A percentile compares a stretch with the other conserved stretches of the same genome.
Conservation (phyloP, 2,888 invertebrate genomes). For the Cerastis rubricosa region DNA sequence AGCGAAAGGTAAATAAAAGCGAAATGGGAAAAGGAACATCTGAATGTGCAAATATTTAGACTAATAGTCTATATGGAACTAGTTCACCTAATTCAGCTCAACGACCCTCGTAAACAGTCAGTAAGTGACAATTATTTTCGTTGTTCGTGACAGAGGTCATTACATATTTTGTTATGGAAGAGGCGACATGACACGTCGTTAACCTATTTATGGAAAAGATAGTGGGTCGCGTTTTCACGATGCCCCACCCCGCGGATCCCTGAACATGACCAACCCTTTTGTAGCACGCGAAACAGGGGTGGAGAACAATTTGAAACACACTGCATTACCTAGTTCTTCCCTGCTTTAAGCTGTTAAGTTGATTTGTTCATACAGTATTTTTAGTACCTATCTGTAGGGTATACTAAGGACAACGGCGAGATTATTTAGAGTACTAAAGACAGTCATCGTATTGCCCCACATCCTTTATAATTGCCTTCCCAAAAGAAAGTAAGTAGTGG, state of each 20-base stretch:
- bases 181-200: conserved; percentile 74
- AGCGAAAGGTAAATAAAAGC: conserved; percentile 50
- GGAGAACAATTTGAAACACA: conserved; percentile 39
- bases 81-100: conserved; percentile 53
- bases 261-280: conserved; percentile 80
- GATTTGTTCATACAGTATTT: conserved; percentile 9
- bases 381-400: not conserved
- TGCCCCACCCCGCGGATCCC: conserved; percentile 74
- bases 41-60: conserved; percentile 49
- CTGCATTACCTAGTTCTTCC: conserved; percentile 27
- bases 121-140: conserved; percentile 64
- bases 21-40: conserved; percentile 46
- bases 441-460: not conserved
- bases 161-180: conserved; percentile 72
- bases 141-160: conserved; percentile 76
- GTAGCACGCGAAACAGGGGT: conserved; percentile 75
- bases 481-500: conserved; percentile 27
- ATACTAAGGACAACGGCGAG: not conserved
- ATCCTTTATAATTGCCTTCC: not conserved
- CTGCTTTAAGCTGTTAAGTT: conserved; percentile 14
- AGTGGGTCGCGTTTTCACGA: conserved; percentile 68
- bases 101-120: conserved; percentile 58
- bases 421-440: not conserved
- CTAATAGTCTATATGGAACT: conserved; percentile 54
- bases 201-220: conserved; percentile 78